Conservation (phyloP, 1,140 invertebrate genomes). For the Drosophila kanapiae region DNA sequence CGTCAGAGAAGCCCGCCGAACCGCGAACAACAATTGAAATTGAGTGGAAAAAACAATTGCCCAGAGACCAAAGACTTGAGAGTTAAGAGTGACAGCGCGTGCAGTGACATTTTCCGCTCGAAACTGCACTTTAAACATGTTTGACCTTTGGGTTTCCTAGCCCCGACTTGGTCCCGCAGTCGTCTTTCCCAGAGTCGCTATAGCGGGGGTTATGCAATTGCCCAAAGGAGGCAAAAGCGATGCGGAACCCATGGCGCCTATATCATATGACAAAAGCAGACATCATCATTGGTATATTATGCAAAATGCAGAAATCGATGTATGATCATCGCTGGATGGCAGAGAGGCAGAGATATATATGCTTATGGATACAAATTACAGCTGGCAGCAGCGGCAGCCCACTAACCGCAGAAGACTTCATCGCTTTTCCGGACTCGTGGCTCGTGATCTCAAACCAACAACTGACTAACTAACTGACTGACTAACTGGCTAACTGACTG, state of each 20-base stretch:
- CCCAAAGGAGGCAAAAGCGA: slow-evolving; percentile 39
- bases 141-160: slow-evolving; percentile 66
- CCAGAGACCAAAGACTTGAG: slow-evolving; percentile 20
- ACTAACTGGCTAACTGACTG: slow-evolving; percentile 27
- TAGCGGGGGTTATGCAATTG: slow-evolving; percentile 35
- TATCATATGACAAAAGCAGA: slow-evolving; percentile 56
- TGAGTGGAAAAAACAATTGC: slow-evolving; percentile 74
- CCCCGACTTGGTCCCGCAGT: slow-evolving; percentile 7
- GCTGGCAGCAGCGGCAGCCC: slow-evolving; percentile 48
- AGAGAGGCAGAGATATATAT: slow-evolving; percentile 34
- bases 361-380: slow-evolving; percentile 67
- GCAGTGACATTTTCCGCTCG: slow-evolving; percentile 75
- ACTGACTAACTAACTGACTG: slow-evolving; percentile 30
- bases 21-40: slow-evolving; percentile 67
- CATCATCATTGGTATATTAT: slow-evolving; percentile 57
- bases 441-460: slow-evolving; percentile 47
- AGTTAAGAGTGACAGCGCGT: slow-evolving; percentile 63
- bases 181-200: slow-evolving; percentile 17
- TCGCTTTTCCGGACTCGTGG: slow-evolving; percentile 52
- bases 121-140: slow-evolving; percentile 66
- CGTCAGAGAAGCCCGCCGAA: neutral
- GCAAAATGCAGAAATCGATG: slow-evolving; percentile 64
- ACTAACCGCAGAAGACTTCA: slow-evolving; percentile 78
- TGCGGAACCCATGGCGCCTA: slow-evolving; percentile 53
- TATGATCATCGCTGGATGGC: slow-evolving; percentile 31